Base-by-base conservation (phyloP, 2,888 invertebrate genomes). In the Nymphalis c-album region DNA sequence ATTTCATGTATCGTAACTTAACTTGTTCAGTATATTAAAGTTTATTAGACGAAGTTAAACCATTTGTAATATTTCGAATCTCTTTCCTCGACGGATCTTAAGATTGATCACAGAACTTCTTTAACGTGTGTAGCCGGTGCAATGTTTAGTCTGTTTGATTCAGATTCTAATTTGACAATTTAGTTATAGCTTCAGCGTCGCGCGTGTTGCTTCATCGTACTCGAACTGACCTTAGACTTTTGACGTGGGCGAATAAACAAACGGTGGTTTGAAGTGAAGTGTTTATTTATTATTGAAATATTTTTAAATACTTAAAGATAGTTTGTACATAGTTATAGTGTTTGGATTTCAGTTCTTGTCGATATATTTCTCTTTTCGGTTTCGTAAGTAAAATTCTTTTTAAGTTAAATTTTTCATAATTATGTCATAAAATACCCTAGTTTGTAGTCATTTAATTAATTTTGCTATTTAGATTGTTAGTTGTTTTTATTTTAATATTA, bases 91-190 rank as follows among this genome's bases (percentile, higher is more conserved):
- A 65, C 63, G 51, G 50, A 62, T 64, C 70, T 71, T 71, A 71
- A 73, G 78, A 74, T 72, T 77, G 84, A 85, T 86, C 87, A 85
- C 78, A 75, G 78, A 77, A 85, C 83, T 83, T 82, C 84, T 83
- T 84, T 81, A 78, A 77, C 81, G 74, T 75, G 80, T 78, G 81
- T 77, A 72, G 75, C 79, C 79, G 76, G 86, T 88, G 89, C 88
- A 90, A 85, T 84, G 77, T 35, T 85, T 82, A 84, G 86, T 85
- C 84, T 26, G 76, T 84, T 85, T 82, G 84, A 87, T 85, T 84
- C 86, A 83, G 83, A 78, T 75, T 80, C 78, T 84, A 81, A 83
- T 85, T 84, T 85, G 85, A 85, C 87, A 84, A 86, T 87, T 88
- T 81, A 90, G 91, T 89, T 80, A 80, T 76, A 79, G 78, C 78